Evolutionary conservation across 2,113 vertebrate genomes (phyloP).

Genomic region (Aptenodytes forsteri): DNA sequence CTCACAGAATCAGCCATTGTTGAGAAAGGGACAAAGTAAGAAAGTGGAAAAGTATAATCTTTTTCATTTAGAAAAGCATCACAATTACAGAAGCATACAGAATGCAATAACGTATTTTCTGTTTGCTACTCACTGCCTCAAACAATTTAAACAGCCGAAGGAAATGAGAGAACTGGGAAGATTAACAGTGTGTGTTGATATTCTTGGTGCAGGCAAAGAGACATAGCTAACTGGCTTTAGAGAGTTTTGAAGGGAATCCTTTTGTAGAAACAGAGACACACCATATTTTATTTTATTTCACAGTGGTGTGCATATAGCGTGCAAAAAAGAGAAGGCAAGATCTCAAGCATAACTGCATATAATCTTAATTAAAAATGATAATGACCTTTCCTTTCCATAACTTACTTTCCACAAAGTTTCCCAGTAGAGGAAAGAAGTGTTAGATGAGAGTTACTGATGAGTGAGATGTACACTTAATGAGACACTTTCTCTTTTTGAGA

Average conservation of each 20-base stretch:
- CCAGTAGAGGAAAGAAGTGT: neutral
- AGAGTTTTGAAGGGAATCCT: neutral
- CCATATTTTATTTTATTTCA: neutral
- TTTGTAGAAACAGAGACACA: neutral
- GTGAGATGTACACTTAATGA: neutral
- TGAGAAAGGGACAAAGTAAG: neutral
- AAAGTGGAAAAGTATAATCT: neutral
- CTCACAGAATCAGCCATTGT: neutral
- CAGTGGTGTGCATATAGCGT: neutral
- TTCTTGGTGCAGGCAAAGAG: slow-evolving; percentile 10
- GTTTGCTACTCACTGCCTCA: neutral
- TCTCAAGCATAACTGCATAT: neutral
- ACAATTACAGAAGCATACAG: neutral
- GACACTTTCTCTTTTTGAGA: neutral
- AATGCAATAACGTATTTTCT: neutral
- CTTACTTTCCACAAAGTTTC: neutral
- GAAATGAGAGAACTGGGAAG: neutral
- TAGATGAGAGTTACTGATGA: neutral
- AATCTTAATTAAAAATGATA: neutral
- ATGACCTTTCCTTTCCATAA: neutral
- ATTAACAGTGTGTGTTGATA: neutral
- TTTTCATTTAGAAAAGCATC: neutral
- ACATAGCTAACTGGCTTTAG: neutral
- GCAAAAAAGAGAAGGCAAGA: neutral
- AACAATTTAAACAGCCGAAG: neutral